Evolutionary conservation across 2,888 invertebrate species (phyloP).

Genomic region (Boloria euphrosyne): DNA sequence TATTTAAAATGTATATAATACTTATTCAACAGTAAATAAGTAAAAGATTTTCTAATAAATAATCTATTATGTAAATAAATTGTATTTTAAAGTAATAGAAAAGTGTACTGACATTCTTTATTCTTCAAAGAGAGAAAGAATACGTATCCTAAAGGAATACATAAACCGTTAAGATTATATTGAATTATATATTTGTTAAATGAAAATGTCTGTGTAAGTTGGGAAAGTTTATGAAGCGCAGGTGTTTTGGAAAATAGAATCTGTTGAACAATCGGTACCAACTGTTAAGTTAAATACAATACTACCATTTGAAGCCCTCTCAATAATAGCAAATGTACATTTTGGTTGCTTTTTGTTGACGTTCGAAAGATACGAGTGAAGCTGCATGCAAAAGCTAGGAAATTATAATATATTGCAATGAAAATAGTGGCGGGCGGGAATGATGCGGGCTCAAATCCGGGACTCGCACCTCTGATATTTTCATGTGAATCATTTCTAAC

Average conservation of each 20-base stretch:
- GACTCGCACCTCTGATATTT: no score
- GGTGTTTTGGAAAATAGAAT: slow-evolving; percentile 17
- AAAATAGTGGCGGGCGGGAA: slow-evolving; percentile 51
- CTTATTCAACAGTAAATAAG: no score
- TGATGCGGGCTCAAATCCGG: no score
- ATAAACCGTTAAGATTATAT: neutral
- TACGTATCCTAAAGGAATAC: no score
- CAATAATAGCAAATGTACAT: neutral
- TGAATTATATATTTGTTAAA: slow-evolving; percentile 2
- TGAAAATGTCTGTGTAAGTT: neutral
- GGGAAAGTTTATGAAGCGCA: slow-evolving; percentile 11
- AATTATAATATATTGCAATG: slow-evolving; percentile 72
- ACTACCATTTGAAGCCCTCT: neutral
- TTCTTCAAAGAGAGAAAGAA: no score
- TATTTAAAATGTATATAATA: no score
- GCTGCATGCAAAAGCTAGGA: slow-evolving; percentile 29
- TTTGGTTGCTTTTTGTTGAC: no score
- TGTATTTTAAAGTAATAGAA: no score
- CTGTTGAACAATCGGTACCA: slow-evolving; percentile 7
- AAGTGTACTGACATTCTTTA: no score
- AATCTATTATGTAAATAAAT: no score
- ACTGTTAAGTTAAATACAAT: slow-evolving; percentile 3
- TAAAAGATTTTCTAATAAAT: no score
- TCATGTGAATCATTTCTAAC: no score
- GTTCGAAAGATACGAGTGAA: slow-evolving; percentile 38